Conservation (phyloP, 2,797 vertebrate genomes). For the Chrosomus eos region DNA sequence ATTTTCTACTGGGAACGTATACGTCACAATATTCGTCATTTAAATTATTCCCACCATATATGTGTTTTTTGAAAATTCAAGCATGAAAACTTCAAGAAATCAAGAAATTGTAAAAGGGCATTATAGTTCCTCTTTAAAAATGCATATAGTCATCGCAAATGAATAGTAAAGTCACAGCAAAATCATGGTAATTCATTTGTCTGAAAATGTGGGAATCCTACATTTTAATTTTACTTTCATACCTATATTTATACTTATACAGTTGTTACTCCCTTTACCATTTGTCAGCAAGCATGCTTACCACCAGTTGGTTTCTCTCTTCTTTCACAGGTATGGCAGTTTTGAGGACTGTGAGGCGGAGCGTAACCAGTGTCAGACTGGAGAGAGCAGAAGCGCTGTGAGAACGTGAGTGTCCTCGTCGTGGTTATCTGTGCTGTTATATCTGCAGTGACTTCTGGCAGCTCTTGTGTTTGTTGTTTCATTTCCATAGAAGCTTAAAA, state of each 20-base stretch:
- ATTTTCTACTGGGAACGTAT: too few species aligned
- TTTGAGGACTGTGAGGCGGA: conserved; percentile 67
- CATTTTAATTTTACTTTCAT: not conserved
- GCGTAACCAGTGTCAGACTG: conserved; percentile 55
- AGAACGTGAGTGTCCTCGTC: conserved; percentile 75
- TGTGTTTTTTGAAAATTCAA: not conserved
- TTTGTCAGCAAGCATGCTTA: not conserved
- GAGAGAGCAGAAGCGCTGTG: conserved; percentile 74
- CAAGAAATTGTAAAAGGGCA: not conserved
- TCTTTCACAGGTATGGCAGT: conserved; percentile 73
- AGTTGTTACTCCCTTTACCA: not conserved
- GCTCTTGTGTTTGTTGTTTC: conserved; percentile 13
- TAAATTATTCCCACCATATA: too few species aligned
- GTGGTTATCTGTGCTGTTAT: not conserved
- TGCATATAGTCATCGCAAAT: not conserved
- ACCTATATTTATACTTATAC: not conserved
- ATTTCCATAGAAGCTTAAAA: conserved; percentile 8
- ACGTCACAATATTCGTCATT: too few species aligned
- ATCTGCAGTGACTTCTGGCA: not conserved
- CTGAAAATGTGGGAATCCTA: not conserved
- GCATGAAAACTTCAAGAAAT: not conserved
- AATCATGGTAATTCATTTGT: not conserved
- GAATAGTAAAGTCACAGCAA: not conserved
- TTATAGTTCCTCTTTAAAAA: not conserved
- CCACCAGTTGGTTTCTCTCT: conserved; percentile 23